phyloP scores from a whole-genome alignment of 1,140 invertebrate species.

The Pissodes strobi region DNA sequence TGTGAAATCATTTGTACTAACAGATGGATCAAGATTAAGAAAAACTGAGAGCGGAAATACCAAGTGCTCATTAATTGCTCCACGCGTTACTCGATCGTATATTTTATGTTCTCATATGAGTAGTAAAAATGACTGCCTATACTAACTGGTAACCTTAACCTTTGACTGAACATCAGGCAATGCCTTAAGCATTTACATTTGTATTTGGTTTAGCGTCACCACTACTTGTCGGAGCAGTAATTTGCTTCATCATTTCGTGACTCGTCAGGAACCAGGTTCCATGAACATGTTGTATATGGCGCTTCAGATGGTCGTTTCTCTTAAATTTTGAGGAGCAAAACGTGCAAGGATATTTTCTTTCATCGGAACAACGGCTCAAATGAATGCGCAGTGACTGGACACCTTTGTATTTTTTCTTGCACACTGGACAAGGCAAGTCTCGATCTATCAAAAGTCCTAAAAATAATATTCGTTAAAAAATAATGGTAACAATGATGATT shows the following conservation, averaged over 20 bases:
- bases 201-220: background rate
- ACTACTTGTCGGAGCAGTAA: background rate
- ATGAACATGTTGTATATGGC: conserved; percentile 1
- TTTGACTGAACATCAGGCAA: too few relatives aligned
- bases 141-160: too few relatives aligned
- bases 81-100: too few relatives aligned
- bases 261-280: background rate
- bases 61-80: too few relatives aligned
- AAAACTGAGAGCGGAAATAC: too few relatives aligned
- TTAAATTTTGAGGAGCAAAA: conserved; percentile 1
- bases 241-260: background rate
- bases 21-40: too few relatives aligned
- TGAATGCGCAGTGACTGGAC: background rate
- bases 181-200: too few relatives aligned
- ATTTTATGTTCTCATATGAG: too few relatives aligned
- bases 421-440: conserved; percentile 6
- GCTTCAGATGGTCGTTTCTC: conserved; percentile 1
- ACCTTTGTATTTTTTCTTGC: conserved; percentile 1
- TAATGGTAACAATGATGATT: too few relatives aligned
- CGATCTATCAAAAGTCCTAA: background rate
- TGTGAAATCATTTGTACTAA: too few relatives aligned
- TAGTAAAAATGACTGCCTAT: too few relatives aligned
- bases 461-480: background rate
- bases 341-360: background rate
- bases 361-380: background rate